Conservation (phyloP, 2,888 invertebrate genomes). For the Latrodectus hesperus region DNA sequence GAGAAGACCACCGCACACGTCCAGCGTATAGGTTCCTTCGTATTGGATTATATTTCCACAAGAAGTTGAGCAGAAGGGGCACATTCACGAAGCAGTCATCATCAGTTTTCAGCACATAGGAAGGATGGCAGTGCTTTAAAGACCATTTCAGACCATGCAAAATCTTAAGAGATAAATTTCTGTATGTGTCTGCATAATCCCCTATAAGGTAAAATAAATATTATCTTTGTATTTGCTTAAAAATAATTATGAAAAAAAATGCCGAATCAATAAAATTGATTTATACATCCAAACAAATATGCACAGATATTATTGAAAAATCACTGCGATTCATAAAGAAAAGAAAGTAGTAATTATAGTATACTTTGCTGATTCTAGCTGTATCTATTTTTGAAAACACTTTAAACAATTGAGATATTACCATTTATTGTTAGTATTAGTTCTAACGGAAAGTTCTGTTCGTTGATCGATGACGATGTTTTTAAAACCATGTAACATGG, state of each 20-base stretch:
- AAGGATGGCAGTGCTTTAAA: constrained; percentile 42
- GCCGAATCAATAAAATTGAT: not conserved
- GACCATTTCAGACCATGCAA: constrained; percentile 65
- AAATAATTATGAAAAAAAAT: not conserved
- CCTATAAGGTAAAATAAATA: constrained; percentile 35
- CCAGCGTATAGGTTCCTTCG: constrained; percentile 73
- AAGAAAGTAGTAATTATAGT: too few species aligned
- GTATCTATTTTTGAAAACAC: too few species aligned
- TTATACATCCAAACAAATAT: not conserved
- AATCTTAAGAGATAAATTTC: constrained; percentile 60
- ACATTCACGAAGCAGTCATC: constrained; percentile 70
- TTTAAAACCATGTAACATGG: too few species aligned
- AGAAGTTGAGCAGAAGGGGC: constrained; percentile 50
- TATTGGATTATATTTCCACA: constrained; percentile 40
- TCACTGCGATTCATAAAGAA: too few species aligned
- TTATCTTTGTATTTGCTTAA: not conserved
- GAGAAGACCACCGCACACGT: constrained; percentile 71
- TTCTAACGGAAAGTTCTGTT: too few species aligned
- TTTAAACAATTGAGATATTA: too few species aligned
- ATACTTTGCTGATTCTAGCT: too few species aligned
- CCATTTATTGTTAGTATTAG: too few species aligned
- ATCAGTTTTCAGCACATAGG: constrained; percentile 67
- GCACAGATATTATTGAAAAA: too few species aligned
- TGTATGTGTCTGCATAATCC: constrained; percentile 53
- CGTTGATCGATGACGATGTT: too few species aligned